Percentiles rank a stretch among this genome's conserved stretches.
phyloP scores from a whole-genome alignment of 2,113 vertebrate genomes.

The Psettodes erumei region DNA sequence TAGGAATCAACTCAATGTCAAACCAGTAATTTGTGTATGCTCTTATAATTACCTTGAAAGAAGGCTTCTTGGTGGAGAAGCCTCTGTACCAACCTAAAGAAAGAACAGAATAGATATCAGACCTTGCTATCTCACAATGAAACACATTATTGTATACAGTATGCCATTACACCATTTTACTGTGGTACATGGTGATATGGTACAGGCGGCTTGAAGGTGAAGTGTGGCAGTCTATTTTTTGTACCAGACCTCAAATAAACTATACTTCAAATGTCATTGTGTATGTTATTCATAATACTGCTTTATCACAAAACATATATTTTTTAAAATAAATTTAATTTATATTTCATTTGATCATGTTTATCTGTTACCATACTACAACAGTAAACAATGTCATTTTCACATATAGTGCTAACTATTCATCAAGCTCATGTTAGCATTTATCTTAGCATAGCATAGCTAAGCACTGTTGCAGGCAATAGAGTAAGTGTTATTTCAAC shows the following conservation, averaged over 20 bases:
- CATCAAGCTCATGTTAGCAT: background rate
- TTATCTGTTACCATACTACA: background rate
- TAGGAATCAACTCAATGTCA: constrained; percentile 14
- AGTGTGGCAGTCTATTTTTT: background rate
- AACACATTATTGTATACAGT: background rate
- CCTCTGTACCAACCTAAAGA: constrained; percentile 84
- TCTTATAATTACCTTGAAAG: constrained; percentile 79
- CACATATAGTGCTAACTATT: background rate
- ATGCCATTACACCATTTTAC: background rate
- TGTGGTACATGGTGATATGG: too few relatives aligned
- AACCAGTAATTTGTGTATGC: background rate
- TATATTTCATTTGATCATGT: too few relatives aligned
- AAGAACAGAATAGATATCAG: constrained; percentile 33
- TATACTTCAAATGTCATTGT: background rate
- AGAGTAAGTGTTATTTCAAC: background rate
- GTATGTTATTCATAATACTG: background rate
- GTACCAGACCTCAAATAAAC: background rate
- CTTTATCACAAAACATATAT: background rate
- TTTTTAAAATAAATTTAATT: too few relatives aligned
- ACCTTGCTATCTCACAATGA: background rate
- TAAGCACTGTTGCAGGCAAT: background rate
- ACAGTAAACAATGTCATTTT: background rate
- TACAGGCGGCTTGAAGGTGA: background rate
- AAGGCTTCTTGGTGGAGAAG: constrained; percentile 84
- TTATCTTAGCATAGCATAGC: background rate